A percentile compares a stretch with the other conserved stretches of the same genome.
Evolutionary conservation across 2,113 vertebrate species (phyloP).

Genomic region (Sisor rabdophorus): DNA sequence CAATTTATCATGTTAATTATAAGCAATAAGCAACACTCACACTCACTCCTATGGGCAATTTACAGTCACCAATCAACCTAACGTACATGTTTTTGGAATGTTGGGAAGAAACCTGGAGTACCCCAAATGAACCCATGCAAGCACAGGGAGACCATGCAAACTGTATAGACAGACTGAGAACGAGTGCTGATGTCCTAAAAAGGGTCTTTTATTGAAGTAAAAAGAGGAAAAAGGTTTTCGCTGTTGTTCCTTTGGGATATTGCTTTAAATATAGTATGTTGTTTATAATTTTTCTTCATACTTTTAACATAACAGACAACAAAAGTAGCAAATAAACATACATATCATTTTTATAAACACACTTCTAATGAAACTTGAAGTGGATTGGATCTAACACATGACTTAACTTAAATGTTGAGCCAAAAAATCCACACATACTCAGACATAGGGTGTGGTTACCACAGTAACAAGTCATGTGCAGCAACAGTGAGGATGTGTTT

Average conservation of each 20-base stretch:
- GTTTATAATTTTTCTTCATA: neutral
- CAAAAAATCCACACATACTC: neutral
- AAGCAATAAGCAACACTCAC: neutral
- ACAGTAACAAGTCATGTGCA: conserved; percentile 34
- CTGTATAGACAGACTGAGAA: no score
- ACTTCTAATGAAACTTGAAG: neutral
- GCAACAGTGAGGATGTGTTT: conserved; percentile 4
- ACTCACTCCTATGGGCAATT: no score
- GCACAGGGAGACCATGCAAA: neutral
- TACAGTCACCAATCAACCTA: no score
- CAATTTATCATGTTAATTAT: neutral
- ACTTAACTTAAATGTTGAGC: conserved; percentile 19
- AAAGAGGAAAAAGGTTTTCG: no score
- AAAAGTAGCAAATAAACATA: neutral
- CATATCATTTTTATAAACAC: neutral
- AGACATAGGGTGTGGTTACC: conserved; percentile 10
- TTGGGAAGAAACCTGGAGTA: no score
- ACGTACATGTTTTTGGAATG: no score
- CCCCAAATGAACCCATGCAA: no score
- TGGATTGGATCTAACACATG: neutral
- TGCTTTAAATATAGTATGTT: neutral
- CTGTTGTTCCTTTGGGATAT: no score
- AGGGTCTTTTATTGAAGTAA: neutral
- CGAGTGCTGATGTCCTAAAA: neutral
- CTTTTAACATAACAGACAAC: neutral